Evolutionary conservation across 2,888 invertebrate species (phyloP).

Genomic region (Eueremaeus valkanovi): DNA sequence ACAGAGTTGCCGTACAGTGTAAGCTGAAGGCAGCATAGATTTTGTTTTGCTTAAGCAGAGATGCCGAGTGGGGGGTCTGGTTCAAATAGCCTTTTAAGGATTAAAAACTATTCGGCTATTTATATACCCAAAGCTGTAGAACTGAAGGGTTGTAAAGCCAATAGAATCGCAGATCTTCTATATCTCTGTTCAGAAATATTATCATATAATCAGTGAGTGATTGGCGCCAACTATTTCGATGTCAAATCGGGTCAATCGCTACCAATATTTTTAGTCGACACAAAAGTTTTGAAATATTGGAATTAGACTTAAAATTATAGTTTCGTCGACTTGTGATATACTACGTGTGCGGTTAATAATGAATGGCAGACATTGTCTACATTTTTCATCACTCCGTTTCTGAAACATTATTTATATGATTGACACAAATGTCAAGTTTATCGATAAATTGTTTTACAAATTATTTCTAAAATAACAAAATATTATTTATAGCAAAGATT

Average conservation of each 20-base stretch:
- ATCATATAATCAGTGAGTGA: no score
- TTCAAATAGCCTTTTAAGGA: no score
- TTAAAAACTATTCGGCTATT: no score
- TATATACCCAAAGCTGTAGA: no score
- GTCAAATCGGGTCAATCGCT: conserved; percentile 6
- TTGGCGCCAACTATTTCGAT: not conserved
- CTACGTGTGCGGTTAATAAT: not conserved
- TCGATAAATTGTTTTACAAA: not conserved
- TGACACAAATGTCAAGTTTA: not conserved
- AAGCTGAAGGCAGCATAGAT: no score
- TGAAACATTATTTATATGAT: not conserved
- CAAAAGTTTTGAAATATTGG: not conserved
- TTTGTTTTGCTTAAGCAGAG: no score
- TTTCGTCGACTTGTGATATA: not conserved
- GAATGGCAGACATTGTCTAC: no score
- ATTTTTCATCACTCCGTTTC: not conserved
- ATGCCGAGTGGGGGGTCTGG: no score
- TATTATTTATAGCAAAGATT: conserved; percentile 3
- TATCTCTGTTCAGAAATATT: no score
- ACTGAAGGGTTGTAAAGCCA: no score
- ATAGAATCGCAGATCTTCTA: no score
- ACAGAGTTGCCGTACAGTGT: no score
- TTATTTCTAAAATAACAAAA: not conserved
- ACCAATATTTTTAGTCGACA: not conserved
- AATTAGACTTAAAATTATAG: not conserved